Base-by-base conservation (phyloP, 2,888 invertebrate species). In the Pegoplata infirma region DNA sequence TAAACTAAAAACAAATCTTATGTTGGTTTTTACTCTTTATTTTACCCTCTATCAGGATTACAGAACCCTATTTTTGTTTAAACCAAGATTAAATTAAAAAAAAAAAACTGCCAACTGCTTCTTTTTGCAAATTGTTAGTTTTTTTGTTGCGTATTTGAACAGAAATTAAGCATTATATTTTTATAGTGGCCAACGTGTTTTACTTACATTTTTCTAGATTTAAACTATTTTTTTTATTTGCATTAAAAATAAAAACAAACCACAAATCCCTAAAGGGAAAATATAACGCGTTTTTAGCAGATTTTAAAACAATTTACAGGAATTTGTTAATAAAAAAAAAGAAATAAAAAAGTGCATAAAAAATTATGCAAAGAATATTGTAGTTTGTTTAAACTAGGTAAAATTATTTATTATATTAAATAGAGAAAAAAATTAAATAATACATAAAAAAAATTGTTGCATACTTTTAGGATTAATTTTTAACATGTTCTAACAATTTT, bases 1-100 rank as follows among this genome's bases (percentile, higher is more conserved):
- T 72, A 72, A 71, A 76, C 17, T 17, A 49, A 66, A 76, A 72
- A 56, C 14, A 72, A 69, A 72, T 55, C 53, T 72, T 72, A 21
- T 17, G 7, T 53, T 66, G 25, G 12, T 75, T 53, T 10, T 40
- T 49, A 25, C 1, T 21, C 7, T 53, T 47, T 47, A 19, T 28
- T 21, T 6, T 16, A 7, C 25, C 53, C 61, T 36, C 12, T 16
- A 46, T 28, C 10, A 40, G 19, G 16, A 44, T 25, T 49, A 16
- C 16, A 8, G 16, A 10, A 49, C 5, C 55, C 21, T 28, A 19
- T 3, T 44, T 47, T 56, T 21, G 0, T 28, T 36, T 58, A 49
- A 63, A 63, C 58, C 63, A n/a, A 51, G 56, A 61, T 56, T 63
- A 68, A 49, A 44, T 0, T 63, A 25, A 2, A 8, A 23, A 66